Base-by-base conservation (phyloP, 2,888 invertebrate genomes). In the Tetragonisca angustula region DNA sequence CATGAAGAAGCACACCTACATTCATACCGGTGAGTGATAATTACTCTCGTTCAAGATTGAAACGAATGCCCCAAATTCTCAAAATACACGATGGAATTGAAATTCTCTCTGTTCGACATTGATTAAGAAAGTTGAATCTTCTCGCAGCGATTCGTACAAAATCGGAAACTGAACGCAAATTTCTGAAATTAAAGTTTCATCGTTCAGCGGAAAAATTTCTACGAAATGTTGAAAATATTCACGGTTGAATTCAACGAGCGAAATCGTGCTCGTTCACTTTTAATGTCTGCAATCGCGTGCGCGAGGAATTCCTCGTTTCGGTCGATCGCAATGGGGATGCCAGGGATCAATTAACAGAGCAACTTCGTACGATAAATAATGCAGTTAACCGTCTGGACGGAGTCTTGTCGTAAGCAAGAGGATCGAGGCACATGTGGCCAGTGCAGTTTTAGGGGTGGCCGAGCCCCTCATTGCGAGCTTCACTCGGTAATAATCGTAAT, bases 1-100 rank as follows among this genome's bases (percentile, higher is more conserved):
- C 95, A 99, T 99, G 99, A 99, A 99, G 96, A 99, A 99, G 93
- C 99, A 99, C 95, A 99, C 99, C 49, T 99, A 99, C 94, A 99
- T 98, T 87, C 98, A 98, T 94, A 98, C 98, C 92, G 98, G 98
- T 98, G 93, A 96, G 97, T 96, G 56, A 76, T 61, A 61, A 32
- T 32, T 21, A 21, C 11, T 62, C 4, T 27, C 17, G 3, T 3
- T 62, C 11, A 21, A 21, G 17, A 19, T 62, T 32, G 9, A 3
- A 61, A 52, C 52, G 2, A 59, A n/a, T 59, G 13, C 1, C 17
- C 24, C 24, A 24, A 6, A 15, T 15, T 6, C 9, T 1, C 17
- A 27, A 61, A 61, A 19, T 61, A 11, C 4, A n/a, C 15, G n/a
- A 59, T 21, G 21, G n/a, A 56, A 15, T n/a, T n/a, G 5, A n/a